Evolutionary conservation across 1,140 invertebrate species (phyloP).

Genomic region (Dreissena rostriformis): DNA sequence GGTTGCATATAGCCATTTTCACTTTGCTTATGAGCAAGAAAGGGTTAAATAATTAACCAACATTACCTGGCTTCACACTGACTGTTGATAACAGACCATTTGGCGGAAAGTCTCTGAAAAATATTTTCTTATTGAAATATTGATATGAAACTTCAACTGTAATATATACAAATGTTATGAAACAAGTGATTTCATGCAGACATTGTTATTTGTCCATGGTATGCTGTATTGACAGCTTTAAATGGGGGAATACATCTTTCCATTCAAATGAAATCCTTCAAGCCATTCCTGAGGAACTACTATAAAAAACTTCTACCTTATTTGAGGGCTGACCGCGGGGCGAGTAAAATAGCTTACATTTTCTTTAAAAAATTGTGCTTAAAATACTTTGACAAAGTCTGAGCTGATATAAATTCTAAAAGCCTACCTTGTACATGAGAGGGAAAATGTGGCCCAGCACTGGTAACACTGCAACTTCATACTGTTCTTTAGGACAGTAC

Average conservation of each 20-base stretch:
- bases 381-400: too few relatives aligned
- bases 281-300: background rate
- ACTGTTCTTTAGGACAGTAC: conserved; percentile 90
- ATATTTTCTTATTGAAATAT: conserved; percentile 1
- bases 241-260: background rate
- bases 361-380: too few relatives aligned
- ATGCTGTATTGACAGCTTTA: too few relatives aligned
- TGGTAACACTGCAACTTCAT: conserved; percentile 88
- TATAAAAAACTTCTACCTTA: too few relatives aligned
- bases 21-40: too few relatives aligned
- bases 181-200: too few relatives aligned
- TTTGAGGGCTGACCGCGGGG: too few relatives aligned
- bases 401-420: too few relatives aligned
- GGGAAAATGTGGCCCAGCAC: conserved; percentile 87
- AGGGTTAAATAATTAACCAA: conserved; percentile 1
- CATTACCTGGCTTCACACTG: conserved; percentile 73
- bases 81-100: conserved; percentile 90
- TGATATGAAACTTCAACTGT: too few relatives aligned
- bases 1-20: too few relatives aligned
- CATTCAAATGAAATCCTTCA: background rate
- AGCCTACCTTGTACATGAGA: conserved; percentile 19
- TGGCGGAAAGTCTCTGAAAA: conserved; percentile 86
- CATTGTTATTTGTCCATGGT: background rate
- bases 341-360: too few relatives aligned
- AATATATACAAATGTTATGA: background rate